phyloP scores from a whole-genome alignment of 2,113 vertebrate genomes.

The Phylloscopus trochiloides region DNA sequence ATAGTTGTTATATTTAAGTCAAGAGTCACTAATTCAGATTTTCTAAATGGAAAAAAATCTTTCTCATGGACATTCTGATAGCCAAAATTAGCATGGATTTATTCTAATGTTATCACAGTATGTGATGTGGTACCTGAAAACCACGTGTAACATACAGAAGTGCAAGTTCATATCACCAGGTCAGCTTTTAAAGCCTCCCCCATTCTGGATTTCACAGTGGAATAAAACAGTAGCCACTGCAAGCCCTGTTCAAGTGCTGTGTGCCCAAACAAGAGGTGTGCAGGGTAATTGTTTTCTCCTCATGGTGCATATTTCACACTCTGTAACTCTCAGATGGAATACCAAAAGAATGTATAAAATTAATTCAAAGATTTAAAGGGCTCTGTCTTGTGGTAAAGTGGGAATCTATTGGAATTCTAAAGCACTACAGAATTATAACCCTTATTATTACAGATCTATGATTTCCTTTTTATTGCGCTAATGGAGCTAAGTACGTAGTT shows the following conservation, averaged over 20 bases:
- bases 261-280: conserved; percentile 63
- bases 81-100: not conserved
- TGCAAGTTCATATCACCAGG: not conserved
- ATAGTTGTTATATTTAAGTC: not conserved
- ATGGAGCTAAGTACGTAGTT: conserved; percentile 8
- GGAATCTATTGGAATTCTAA: conserved; percentile 36
- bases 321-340: conserved; percentile 70
- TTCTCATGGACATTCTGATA: not conserved
- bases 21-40: not conserved
- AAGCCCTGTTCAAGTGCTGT: not conserved
- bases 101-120: not conserved
- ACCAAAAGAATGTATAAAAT: conserved; percentile 66
- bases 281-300: conserved; percentile 70
- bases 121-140: not conserved
- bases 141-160: not conserved
- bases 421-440: not conserved
- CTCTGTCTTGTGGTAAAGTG: not conserved
- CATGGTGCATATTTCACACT: conserved; percentile 69
- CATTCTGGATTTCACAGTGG: not conserved
- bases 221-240: not conserved
- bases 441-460: not conserved
- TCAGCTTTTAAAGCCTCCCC: conserved; percentile 12
- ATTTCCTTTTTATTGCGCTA: conserved; percentile 4
- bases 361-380: conserved; percentile 64
- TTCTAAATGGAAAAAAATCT: conserved; percentile 6